A percentile compares a stretch with the other conserved stretches of the same genome.
Evolutionary conservation across 2,888 invertebrate species (phyloP).

Genomic region (Druceiella hillmani): DNA sequence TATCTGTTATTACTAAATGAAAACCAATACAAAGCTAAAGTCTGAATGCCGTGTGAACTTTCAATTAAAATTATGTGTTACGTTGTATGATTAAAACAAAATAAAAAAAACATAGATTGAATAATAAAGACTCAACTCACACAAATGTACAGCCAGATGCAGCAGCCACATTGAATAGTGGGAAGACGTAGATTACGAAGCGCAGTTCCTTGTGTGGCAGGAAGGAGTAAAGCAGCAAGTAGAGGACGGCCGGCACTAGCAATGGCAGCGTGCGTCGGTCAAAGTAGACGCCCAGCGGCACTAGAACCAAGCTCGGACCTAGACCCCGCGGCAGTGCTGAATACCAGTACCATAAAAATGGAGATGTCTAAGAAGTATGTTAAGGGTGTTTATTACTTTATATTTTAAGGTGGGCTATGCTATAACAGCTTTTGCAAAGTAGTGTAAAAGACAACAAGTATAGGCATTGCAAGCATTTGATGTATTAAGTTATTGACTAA

Average conservation of each 20-base stretch:
- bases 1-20: too few species aligned
- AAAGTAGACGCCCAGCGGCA: conserved; percentile 70
- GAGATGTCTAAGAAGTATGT: conserved; percentile 64
- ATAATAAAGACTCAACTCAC: too few species aligned
- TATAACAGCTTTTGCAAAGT: too few species aligned
- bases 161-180: conserved; percentile 83
- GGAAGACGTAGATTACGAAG: conserved; percentile 97
- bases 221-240: conserved; percentile 87
- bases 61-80: too few species aligned
- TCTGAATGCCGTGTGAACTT: too few species aligned
- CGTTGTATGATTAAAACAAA: too few species aligned
- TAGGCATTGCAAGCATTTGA: too few species aligned
- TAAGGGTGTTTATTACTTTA: conserved; percentile 29
- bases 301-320: conserved; percentile 70
- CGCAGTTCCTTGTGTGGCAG: conserved; percentile 97
- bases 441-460: too few species aligned
- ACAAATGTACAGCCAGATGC: conserved; percentile 83
- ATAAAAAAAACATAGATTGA: too few species aligned
- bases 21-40: too few species aligned
- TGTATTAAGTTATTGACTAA: too few species aligned
- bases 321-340: conserved; percentile 93
- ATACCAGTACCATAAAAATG: conserved; percentile 97
- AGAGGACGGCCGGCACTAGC: conserved; percentile 65
- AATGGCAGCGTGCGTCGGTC: conserved; percentile 67
- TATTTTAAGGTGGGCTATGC: too few species aligned